phyloP scores from a whole-genome alignment of 2,797 vertebrate genomes.

The Alfaro cultratus region DNA sequence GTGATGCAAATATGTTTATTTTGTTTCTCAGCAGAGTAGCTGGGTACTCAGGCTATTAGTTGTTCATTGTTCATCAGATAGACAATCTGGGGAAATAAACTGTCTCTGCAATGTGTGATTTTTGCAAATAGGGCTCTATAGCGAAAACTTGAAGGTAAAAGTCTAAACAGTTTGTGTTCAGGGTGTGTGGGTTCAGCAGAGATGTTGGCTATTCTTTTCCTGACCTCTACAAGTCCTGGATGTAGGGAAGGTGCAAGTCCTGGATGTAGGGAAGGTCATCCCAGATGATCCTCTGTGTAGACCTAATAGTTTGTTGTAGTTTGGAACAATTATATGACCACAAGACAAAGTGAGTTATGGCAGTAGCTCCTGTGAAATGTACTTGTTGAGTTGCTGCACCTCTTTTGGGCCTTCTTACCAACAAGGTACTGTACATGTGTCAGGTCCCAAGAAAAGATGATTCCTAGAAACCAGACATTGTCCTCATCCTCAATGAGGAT shows the following conservation, averaged over 20 bases:
- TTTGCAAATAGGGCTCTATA: background rate
- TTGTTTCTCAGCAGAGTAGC: background rate
- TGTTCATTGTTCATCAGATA: too few relatives aligned
- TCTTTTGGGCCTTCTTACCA: too few relatives aligned
- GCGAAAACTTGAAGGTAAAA: background rate
- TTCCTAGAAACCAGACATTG: too few relatives aligned
- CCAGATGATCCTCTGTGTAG: background rate
- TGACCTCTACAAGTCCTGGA: background rate
- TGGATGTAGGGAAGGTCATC: too few relatives aligned
- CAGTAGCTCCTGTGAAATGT: background rate
- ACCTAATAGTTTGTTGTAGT: background rate
- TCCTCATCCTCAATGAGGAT: too few relatives aligned
- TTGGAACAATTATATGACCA: background rate
- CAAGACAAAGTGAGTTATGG: background rate
- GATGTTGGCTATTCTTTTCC: background rate
- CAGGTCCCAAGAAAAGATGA: too few relatives aligned
- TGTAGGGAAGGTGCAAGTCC: too few relatives aligned
- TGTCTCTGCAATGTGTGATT: background rate
- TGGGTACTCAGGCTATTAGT: too few relatives aligned
- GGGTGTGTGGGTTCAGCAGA: background rate
- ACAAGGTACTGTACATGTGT: too few relatives aligned
- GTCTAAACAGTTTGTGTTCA: background rate
- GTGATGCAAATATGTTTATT: background rate
- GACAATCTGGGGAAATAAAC: background rate
- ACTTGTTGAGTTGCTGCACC: too few relatives aligned